These are phyloP conservation scores for Hyperoodon ampullatus DNA, from an alignment of 2,113 vertebrate species.

Conservation along the genomic window DNA sequence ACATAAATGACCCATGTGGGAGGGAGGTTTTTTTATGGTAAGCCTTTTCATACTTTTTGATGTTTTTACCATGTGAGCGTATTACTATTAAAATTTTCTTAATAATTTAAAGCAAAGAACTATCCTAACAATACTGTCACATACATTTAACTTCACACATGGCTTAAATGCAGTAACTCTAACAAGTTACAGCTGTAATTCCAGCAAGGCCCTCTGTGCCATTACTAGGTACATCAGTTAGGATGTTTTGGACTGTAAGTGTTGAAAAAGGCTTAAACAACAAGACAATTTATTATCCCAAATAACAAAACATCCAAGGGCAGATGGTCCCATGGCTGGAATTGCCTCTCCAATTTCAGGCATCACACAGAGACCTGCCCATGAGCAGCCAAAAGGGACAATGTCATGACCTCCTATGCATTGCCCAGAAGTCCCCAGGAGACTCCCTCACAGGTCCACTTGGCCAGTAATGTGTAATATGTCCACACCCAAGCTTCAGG, in stretches of 20 bases:
- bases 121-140: not conserved
- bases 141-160: not conserved
- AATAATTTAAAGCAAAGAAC: conserved; percentile 43
- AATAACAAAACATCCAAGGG: not conserved
- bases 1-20: not conserved
- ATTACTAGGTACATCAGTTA: not conserved
- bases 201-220: not conserved
- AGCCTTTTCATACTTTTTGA: not conserved
- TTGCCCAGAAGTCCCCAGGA: not conserved
- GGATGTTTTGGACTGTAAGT: not conserved
- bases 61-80: not conserved
- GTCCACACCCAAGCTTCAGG: not conserved
- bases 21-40: not conserved
- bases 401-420: not conserved
- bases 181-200: not conserved
- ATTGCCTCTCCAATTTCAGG: not conserved
- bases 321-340: not conserved
- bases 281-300: not conserved
- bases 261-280: not conserved
- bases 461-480: not conserved
- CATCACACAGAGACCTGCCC: not conserved
- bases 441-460: not conserved
- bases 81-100: not conserved
- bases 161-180: not conserved
- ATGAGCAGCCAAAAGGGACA: not conserved